Conservation (phyloP, 2,797 vertebrate genomes). For the Leucoraja ocellata region DNA sequence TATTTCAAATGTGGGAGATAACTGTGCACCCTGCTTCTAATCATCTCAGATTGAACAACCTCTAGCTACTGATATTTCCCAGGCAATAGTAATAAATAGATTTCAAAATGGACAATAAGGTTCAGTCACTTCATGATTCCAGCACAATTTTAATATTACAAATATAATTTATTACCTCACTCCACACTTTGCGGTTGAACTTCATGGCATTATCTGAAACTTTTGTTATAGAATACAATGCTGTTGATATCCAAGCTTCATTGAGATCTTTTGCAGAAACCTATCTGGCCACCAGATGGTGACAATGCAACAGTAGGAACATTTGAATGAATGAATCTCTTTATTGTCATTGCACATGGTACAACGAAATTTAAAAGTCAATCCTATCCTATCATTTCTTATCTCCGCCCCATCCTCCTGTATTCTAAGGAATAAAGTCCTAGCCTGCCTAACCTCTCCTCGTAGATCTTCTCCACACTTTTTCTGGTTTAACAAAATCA, state of each 20-base stretch:
- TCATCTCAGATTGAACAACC: background rate
- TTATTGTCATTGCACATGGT: too few relatives aligned
- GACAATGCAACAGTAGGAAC: background rate
- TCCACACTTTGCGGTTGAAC: background rate
- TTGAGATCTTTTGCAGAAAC: background rate
- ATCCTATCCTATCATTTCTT: background rate
- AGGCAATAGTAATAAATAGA: background rate
- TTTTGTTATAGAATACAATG: background rate
- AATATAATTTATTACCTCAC: background rate
- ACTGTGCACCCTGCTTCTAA: background rate
- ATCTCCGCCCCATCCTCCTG: too few relatives aligned
- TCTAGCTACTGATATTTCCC: background rate
- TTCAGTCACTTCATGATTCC: background rate
- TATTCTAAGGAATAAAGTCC: too few relatives aligned
- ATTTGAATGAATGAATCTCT: too few relatives aligned
- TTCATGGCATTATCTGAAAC: conserved; percentile 21
- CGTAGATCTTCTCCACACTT: too few relatives aligned
- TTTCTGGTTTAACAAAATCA: background rate
- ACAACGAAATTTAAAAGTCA: too few relatives aligned
- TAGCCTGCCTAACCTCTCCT: too few relatives aligned
- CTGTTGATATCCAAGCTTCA: background rate
- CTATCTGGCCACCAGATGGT: conserved; percentile 21
- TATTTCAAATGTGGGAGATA: background rate
- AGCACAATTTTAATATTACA: background rate
- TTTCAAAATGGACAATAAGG: background rate